Evolutionary conservation across 2,113 vertebrate species (phyloP).

Genomic region (Mesitornis unicolor): DNA sequence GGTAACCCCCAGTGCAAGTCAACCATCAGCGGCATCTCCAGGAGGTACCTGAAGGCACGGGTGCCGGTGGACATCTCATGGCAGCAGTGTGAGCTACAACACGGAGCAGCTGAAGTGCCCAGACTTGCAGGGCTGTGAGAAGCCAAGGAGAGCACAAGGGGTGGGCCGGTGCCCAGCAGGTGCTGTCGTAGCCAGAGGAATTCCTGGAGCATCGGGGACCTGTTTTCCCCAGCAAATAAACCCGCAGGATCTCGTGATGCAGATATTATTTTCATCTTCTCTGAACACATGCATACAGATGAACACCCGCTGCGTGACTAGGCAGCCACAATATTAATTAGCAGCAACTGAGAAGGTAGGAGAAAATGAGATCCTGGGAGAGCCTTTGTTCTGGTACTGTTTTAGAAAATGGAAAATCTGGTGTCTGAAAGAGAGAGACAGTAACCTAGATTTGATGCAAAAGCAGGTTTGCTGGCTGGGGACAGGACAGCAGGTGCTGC

Average conservation of each 20-base stretch:
- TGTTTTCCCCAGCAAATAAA: background rate
- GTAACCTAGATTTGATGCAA: background rate
- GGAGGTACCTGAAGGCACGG: background rate
- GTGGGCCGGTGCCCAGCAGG: background rate
- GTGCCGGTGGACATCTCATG: too few species aligned
- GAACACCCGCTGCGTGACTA: background rate
- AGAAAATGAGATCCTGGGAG: background rate
- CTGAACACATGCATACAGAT: background rate
- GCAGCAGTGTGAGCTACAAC: accelerated
- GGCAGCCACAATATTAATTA: background rate
- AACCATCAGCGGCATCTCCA: background rate
- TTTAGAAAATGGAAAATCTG: background rate
- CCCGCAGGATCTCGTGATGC: accelerated
- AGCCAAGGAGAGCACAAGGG: background rate
- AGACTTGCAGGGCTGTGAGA: background rate
- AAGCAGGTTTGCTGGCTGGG: background rate
- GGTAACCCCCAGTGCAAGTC: accelerated
- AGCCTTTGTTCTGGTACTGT: background rate
- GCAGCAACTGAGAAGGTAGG: background rate
- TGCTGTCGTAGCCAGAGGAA: accelerated
- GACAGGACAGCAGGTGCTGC: background rate
- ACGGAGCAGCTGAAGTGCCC: background rate
- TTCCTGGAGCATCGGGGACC: background rate
- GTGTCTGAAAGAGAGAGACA: background rate
- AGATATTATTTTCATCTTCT: background rate